phyloP scores from a whole-genome alignment of 2,113 vertebrate genomes.

The Podarcis cretensis region DNA sequence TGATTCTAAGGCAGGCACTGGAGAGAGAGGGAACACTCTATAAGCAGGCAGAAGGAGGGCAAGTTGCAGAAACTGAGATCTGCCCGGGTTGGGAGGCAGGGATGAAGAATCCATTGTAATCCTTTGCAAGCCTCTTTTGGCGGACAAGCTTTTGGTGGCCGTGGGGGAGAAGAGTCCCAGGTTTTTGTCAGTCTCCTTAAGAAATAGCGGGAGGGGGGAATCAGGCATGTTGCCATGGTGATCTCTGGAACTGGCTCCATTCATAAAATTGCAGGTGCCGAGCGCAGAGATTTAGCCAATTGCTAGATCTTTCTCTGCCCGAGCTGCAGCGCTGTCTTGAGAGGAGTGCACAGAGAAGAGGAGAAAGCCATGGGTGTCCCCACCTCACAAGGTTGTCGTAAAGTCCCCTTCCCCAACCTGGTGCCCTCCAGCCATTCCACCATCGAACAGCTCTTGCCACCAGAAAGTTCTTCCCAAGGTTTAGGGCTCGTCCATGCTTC shows the following conservation, averaged over 20 bases:
- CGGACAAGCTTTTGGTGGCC: background rate
- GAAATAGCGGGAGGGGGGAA: background rate
- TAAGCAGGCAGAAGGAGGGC: background rate
- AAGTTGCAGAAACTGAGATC: background rate
- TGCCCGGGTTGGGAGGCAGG: too few species aligned
- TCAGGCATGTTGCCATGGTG: slow-evolving; percentile 16
- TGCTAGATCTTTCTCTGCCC: background rate
- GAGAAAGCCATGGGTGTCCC: background rate
- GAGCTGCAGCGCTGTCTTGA: background rate
- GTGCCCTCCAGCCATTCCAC: background rate
- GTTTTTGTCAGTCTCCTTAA: background rate
- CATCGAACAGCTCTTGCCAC: background rate
- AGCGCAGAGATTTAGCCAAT: background rate
- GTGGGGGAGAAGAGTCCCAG: background rate
- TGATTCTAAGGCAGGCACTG: too few species aligned
- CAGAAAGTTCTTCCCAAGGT: background rate
- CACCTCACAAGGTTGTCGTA: background rate
- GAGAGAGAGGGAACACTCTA: background rate
- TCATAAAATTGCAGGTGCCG: slow-evolving; percentile 8
- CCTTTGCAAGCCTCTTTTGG: background rate
- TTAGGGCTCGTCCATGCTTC: too few species aligned
- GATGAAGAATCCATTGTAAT: too few species aligned
- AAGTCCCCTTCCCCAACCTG: background rate
- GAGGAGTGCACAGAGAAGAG: background rate
- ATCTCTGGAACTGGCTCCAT: background rate